These are phyloP conservation scores for Heliothis peltigera DNA, from an alignment of 2,888 invertebrate genomes.

Conservation along the genomic window DNA sequence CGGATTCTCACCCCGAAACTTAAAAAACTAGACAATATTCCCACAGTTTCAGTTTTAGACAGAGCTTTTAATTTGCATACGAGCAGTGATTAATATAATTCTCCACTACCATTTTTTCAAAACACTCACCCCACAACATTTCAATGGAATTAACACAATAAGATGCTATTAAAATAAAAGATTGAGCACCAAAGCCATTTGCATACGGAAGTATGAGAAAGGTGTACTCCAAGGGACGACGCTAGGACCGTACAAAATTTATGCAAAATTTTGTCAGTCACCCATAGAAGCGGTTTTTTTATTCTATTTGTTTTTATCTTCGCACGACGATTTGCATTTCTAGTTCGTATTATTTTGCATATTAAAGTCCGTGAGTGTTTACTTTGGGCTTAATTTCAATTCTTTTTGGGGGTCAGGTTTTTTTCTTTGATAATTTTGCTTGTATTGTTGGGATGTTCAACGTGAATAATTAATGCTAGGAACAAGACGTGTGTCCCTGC, in stretches of 20 bases:
- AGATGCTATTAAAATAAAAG: constrained; percentile 89
- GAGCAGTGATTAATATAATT: constrained; percentile 84
- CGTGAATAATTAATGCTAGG: constrained; percentile 85
- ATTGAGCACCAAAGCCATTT: constrained; percentile 85
- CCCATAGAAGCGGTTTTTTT: constrained; percentile 86
- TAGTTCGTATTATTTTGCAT: constrained; percentile 86
- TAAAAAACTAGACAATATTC: constrained; percentile 74
- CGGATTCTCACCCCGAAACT: constrained; percentile 65
- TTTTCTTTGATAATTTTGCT: constrained; percentile 77
- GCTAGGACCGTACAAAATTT: constrained; percentile 77
- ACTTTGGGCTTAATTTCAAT: constrained; percentile 87
- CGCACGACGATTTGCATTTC: constrained; percentile 89
- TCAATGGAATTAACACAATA: constrained; percentile 85
- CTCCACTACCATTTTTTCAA: constrained; percentile 74
- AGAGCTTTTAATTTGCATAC: constrained; percentile 82
- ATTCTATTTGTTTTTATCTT: constrained; percentile 87
- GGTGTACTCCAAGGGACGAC: constrained; percentile 77
- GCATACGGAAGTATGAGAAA: constrained; percentile 87
- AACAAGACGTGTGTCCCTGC: constrained; percentile 85
- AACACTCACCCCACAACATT: constrained; percentile 76
- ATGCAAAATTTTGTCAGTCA: constrained; percentile 86
- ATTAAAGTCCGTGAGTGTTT: constrained; percentile 85
- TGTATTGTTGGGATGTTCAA: constrained; percentile 80
- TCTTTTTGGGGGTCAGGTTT: constrained; percentile 84
- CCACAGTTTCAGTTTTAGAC: constrained; percentile 76